A percentile compares a stretch with the other conserved stretches of the same genome.
phyloP scores from a whole-genome alignment of 1,140 invertebrate genomes.

The Chironomus tepperi region DNA sequence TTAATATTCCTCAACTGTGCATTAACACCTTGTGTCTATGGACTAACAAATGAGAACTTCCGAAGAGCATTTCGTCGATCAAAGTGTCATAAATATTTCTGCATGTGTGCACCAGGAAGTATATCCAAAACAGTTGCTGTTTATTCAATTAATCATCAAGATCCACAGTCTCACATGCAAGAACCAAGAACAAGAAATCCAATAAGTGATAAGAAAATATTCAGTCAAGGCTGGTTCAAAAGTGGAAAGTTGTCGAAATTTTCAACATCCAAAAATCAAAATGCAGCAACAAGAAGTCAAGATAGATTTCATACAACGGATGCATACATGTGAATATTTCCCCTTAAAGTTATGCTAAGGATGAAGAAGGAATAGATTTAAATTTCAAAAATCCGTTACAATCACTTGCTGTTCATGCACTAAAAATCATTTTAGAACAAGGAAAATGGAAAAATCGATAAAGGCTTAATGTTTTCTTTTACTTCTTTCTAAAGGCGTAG shows the following conservation, averaged over 20 bases:
- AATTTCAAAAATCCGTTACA: no score
- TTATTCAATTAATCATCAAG: neutral
- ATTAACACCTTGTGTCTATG: constrained; percentile 65
- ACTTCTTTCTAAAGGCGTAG: neutral
- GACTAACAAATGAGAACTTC: constrained; percentile 59
- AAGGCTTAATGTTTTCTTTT: neutral
- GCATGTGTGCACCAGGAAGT: neutral
- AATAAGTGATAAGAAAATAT: neutral
- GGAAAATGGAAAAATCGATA: constrained; percentile 14
- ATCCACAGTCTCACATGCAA: neutral
- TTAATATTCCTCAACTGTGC: constrained; percentile 60
- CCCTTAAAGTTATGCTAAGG: neutral
- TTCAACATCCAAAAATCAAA: neutral
- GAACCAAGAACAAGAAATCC: neutral
- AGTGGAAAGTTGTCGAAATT: neutral
- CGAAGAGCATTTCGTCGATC: constrained; percentile 46
- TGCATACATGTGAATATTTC: neutral
- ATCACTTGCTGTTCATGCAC: no score
- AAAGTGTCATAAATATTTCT: constrained; percentile 15
- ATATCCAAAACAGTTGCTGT: neutral
- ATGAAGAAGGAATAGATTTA: neutral
- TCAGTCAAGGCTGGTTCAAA: neutral
- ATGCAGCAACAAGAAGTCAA: neutral
- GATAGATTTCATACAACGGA: neutral
- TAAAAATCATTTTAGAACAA: neutral